Evolutionary conservation across 2,888 invertebrate species (phyloP), one percentile per base, ranked within the genome.

Genomic region (Mechanitis messenoides): DNA sequence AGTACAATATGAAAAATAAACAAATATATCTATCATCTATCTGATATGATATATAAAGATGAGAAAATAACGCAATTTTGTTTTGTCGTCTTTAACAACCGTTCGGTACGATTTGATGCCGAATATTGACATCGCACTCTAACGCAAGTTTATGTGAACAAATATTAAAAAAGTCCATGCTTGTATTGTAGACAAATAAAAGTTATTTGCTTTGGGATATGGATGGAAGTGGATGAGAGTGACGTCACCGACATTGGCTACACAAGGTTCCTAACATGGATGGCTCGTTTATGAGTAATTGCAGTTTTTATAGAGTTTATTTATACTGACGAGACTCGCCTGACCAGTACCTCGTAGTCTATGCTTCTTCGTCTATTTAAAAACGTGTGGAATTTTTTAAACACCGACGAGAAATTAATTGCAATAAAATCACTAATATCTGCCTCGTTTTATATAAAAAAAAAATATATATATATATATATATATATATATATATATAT

Each of bases 71-170:
- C 9, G 11, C 11, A 50, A 31, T 31, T 50, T 50, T 31, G 50
- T 31, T 31, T 50, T 6, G 50, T 42, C 11, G 9, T 11, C 42
- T 45, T 53, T 1, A 38, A 3, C 11, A 54, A 28, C 35, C 20
- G 50, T 55, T 57, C 35, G 7, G 45, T 45, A 53, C 38, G 58
- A 62, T 62, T 66, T 62, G 45, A 46, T 58, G 38, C 46, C 59
- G 62, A 62, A 65, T 63, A 67, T 63, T 67, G 62, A 60, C 62
- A 56, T n/a, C 50, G 53, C 11, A 53, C 38, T 38, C 33, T 53
- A 38, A 9, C 33, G 28, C 53, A 53, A 59, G 54, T 59, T 53
- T 45, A 46, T 45, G 31, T n/a, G 20, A 33, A 42, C 53, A 62
- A 59, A 59, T 59, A 62, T 55, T 62, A 33, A 53, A 58, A 53